Base-by-base conservation (phyloP, 2,888 invertebrate species). In the Tetragonisca angustula region DNA sequence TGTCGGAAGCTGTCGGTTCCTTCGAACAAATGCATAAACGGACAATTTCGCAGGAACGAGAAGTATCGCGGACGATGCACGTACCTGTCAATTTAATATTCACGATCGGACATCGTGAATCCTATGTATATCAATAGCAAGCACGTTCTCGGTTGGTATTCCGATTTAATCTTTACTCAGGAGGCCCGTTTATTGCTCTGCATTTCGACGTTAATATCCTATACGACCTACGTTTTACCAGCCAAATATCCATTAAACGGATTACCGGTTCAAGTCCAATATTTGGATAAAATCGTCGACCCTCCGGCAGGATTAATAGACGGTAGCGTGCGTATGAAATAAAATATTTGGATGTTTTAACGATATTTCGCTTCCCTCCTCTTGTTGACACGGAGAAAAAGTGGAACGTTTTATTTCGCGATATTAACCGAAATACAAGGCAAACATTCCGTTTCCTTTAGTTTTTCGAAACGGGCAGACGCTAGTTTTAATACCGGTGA, bases 191-290 rank as follows among this genome's bases (percentile, higher is more conserved):
- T 88, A 86, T 80, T 73, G 74, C 72, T 74, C 74, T 75, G 81
- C 59, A 74, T 81, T 83, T 86, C 85, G 78, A 65, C 70, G 83
- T 73, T 87, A 81, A 83, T 84, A 81, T 83, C 73, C 73, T 76
- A 75, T 79, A 78, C 74, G 77, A 81, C 71, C 73, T 81, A 87
- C 81, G 85, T 87, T 88, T 88, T 87, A 87, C 83, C 82, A 68
- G 67, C 80, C 83, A 74, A 86, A 81, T 89, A 87, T 88, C 79
- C 81, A 89, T 89, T 89, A 85, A 88, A 89, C 77, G 76, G 86
- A 88, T 79, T 85, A 84, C 84, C 80, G 81, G 75, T 81, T 62
- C 74, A 74, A 73, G 81, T 86, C 75, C 88, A 88, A 88, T 88
- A 88, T 88, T 88, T 88, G 88, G 79, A 83, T 74, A 79, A 88